Evolutionary conservation across 2,888 invertebrate species (phyloP).

Genomic region (Nephrocerus scutellatus): DNA sequence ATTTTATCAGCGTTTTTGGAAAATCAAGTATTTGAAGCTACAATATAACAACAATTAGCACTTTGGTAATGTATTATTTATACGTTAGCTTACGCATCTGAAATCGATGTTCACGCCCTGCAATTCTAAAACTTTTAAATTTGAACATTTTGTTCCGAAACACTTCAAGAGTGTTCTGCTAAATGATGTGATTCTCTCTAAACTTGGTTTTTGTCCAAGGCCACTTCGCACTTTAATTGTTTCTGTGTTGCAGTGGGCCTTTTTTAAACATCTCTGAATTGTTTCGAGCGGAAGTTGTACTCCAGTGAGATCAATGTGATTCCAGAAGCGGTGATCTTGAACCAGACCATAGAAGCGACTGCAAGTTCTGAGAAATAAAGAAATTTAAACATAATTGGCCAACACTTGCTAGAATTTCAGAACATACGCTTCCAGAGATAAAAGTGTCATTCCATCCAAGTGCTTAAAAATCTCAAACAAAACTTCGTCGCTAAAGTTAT

Average conservation of each 20-base stretch:
- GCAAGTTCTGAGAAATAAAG: slow-evolving; percentile 34
- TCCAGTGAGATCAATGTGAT: slow-evolving; percentile 37
- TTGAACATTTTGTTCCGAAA: slow-evolving; percentile 33
- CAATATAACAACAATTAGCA: no score
- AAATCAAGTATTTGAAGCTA: slow-evolving; percentile 60
- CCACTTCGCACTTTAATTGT: slow-evolving; percentile 41
- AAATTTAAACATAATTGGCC: not conserved
- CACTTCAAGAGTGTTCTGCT: slow-evolving; percentile 33
- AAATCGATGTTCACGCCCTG: slow-evolving; percentile 44
- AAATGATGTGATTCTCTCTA: slow-evolving; percentile 27
- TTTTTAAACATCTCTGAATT: slow-evolving; percentile 35
- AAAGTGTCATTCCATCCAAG: slow-evolving; percentile 39
- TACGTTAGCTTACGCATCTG: slow-evolving; percentile 28
- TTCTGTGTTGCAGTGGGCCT: slow-evolving; percentile 36
- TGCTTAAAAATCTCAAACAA: slow-evolving; percentile 42
- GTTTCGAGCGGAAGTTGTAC: slow-evolving; percentile 34
- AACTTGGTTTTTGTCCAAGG: slow-evolving; percentile 22
- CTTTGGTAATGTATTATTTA: not conserved
- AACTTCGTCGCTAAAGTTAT: slow-evolving; percentile 41
- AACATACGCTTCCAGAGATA: slow-evolving; percentile 39
- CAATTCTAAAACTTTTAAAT: slow-evolving; percentile 35
- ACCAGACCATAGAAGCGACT: slow-evolving; percentile 37
- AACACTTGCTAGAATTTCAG: not conserved
- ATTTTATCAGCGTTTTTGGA: slow-evolving; percentile 55
- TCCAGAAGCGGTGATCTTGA: slow-evolving; percentile 43